Conservation (phyloP, 2,113 vertebrate genomes). For the Tupaia chinensis region DNA sequence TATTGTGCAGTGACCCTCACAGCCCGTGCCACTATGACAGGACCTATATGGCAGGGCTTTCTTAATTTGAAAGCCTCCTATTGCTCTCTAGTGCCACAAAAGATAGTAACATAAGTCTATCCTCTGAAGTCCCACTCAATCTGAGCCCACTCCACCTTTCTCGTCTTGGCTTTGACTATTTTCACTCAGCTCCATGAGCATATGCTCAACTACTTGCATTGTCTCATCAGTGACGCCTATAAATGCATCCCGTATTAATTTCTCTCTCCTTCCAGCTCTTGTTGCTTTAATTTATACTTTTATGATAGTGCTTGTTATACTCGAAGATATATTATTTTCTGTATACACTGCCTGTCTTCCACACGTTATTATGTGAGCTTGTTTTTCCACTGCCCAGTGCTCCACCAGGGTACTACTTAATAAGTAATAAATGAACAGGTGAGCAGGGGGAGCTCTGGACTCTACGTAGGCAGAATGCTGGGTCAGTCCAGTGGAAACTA, state of each 20-base stretch:
- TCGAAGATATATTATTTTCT: background rate
- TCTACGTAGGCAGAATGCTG: background rate
- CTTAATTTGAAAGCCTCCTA: background rate
- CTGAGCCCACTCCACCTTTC: too few relatives aligned
- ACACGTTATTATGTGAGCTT: background rate
- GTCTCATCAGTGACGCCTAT: background rate
- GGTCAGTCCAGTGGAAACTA: background rate
- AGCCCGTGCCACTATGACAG: too few relatives aligned
- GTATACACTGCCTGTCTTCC: background rate
- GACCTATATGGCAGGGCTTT: background rate
- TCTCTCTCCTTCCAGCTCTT: background rate
- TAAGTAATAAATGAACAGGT: background rate
- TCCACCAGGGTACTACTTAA: background rate
- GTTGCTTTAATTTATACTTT: background rate
- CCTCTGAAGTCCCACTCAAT: background rate
- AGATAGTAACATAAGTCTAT: background rate
- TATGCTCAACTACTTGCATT: accelerated
- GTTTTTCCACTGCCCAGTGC: background rate
- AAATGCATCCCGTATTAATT: background rate
- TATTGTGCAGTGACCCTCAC: too few relatives aligned
- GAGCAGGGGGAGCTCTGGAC: background rate
- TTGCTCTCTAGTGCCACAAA: background rate
- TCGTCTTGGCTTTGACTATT: background rate
- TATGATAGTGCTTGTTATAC: background rate
- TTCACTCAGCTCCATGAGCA: background rate